phyloP scores from a whole-genome alignment of 23 tunicate genomes.

The Phallusia fumigata region DNA sequence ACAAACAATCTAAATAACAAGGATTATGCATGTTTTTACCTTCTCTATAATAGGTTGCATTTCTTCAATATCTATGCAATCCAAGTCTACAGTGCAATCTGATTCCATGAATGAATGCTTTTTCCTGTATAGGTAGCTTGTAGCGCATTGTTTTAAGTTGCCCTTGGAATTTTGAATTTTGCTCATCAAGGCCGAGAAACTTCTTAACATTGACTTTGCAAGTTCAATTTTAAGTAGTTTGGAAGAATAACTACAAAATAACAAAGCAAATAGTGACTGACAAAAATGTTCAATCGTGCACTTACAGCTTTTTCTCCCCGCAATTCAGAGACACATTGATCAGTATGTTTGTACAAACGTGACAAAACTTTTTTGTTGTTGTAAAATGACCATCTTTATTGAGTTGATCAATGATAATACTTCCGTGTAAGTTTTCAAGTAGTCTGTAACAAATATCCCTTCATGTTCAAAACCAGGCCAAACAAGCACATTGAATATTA shows the following conservation, averaged over 20 bases:
- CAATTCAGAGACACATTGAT: conserved; percentile 14
- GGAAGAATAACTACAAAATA: conserved; percentile 11
- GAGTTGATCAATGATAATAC: background rate
- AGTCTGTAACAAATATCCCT: background rate
- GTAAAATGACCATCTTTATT: conserved; percentile 5
- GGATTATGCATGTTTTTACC: background rate
- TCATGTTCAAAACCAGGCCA: background rate
- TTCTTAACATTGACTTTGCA: background rate
- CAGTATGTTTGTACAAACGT: conserved; percentile 5
- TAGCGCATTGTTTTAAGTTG: conserved; percentile 15
- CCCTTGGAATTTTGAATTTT: background rate
- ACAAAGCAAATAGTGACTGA: background rate
- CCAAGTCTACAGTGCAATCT: conserved; percentile 16
- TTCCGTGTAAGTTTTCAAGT: background rate
- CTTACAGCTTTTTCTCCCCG: conserved; percentile 5
- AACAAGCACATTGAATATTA: background rate
- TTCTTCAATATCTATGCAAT: conserved; percentile 8
- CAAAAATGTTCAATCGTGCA: background rate
- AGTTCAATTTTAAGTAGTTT: conserved; percentile 14
- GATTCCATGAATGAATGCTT: conserved; percentile 16
- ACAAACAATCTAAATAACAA: conserved; percentile 1
- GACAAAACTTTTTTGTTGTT: conserved; percentile 1
- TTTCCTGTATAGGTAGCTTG: conserved; percentile 15
- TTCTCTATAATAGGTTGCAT: conserved; percentile 11
- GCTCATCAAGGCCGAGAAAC: background rate